Base-by-base conservation (phyloP, 2,797 vertebrate species). In the Emys orbicularis region DNA sequence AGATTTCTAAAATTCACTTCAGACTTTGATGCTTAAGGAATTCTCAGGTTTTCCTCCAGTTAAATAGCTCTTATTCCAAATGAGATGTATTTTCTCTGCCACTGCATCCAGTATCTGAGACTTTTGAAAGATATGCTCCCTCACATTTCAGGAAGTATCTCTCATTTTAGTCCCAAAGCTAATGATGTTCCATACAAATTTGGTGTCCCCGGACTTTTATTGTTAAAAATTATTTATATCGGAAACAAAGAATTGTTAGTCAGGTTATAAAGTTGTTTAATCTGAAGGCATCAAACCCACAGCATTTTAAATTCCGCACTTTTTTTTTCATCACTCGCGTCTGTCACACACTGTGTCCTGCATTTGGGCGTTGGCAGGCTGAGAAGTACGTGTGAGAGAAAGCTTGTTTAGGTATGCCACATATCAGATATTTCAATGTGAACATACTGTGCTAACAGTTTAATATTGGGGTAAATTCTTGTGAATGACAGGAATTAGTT, bases 131-230 rank as follows among this genome's bases (percentile, higher is more conserved):
- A 52, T 91, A 79, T 79, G 68, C 84, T 5, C 16, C 83, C 88
- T 84, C 93, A 57, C 82, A 15, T 81, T 57, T 95, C 50, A 96
- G 44, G 88, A 93, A 95, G 90, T 3, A 23, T 53, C 76, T 93
- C 81, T 95, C 53, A 77, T 88, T 94, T 94, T 86, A 97, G 47
- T 93, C 86, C 93, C 93, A 90, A 83, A 95, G 54, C 59, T 89
- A 95, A 94, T 92, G 87, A 85, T 88, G 90, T 85, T 93, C 76
- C 47, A 92, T 81, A n/a, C 44, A 88, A 90, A 88, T 83, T 80
- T 87, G 19, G 25, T 65, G 2, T 37, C 18, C 85, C 37, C 31
- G 8, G 83, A 59, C 18, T 88, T 96, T 79, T 96, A 79, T 68
- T 96, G 79, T 83, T 94, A 84, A 90, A 87, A 90, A 56, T 44